These are phyloP conservation scores for Drosophila buzzatii DNA, from an alignment of 2,888 invertebrate genomes.

Conservation along the genomic window DNA sequence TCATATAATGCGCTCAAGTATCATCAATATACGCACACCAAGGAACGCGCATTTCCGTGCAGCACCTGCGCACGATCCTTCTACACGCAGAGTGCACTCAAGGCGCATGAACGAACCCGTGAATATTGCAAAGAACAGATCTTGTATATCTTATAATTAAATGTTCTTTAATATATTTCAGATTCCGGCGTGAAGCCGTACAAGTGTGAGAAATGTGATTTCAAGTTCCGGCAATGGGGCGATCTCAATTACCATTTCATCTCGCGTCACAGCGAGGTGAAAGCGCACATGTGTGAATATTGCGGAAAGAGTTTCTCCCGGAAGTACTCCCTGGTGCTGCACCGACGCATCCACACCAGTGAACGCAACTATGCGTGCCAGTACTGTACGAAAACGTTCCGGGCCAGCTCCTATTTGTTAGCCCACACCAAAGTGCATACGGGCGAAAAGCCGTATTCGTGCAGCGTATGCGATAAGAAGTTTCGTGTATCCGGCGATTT, in stretches of 20 bases:
- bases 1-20: conserved; percentile 94
- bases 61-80: conserved; percentile 93
- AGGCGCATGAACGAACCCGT: conserved; percentile 91
- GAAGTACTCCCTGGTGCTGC: conserved; percentile 93
- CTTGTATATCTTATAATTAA: not conserved
- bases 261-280: conserved; percentile 92
- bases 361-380: conserved; percentile 95
- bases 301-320: conserved; percentile 95
- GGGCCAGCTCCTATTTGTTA: conserved; percentile 94
- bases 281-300: conserved; percentile 94
- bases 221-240: conserved; percentile 94
- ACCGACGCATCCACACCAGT: conserved; percentile 94
- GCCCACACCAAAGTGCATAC: conserved; percentile 94
- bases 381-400: conserved; percentile 92
- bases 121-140: conserved; percentile 15
- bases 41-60: conserved; percentile 91
- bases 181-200: conserved; percentile 94
- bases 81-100: conserved; percentile 92
- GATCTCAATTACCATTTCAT: conserved; percentile 94
- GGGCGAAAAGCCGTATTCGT: conserved; percentile 92
- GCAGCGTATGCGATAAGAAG: conserved; percentile 91
- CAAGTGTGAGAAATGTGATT: conserved; percentile 91
- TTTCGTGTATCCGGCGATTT: conserved; percentile 94
- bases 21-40: conserved; percentile 92
- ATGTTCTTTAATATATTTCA: conserved; percentile 2